A percentile compares a stretch with the other conserved stretches of the same genome.
Evolutionary conservation across 1,140 invertebrate genomes (phyloP).

Genomic region (Bombus difficillimus): DNA sequence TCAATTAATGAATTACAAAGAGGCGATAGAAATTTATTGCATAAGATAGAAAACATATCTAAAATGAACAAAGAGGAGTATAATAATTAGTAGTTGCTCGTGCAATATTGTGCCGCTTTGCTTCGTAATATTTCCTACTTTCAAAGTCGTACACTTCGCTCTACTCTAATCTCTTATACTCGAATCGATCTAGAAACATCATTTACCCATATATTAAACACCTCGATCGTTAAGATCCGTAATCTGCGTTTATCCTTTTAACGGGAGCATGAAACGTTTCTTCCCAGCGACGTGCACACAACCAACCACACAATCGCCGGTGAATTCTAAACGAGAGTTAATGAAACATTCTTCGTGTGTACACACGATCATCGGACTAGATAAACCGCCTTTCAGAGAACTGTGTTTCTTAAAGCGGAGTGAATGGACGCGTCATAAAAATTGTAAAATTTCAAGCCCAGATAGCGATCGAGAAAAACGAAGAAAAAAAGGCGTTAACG

Average conservation of each 20-base stretch:
- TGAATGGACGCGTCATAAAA: neutral
- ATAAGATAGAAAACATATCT: neutral
- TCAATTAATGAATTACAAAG: neutral
- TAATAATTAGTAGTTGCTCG: neutral
- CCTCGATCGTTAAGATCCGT: constrained; percentile 7
- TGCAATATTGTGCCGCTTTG: neutral
- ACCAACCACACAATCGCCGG: neutral
- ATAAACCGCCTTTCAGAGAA: neutral
- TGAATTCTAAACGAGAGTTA: constrained; percentile 8
- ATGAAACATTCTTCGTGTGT: constrained; percentile 3
- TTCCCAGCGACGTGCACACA: neutral
- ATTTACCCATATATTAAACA: neutral
- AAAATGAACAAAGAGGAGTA: neutral
- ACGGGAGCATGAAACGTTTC: neutral
- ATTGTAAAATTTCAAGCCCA: constrained; percentile 21
- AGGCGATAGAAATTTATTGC: neutral
- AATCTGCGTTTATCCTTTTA: constrained; percentile 9
- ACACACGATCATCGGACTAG: neutral
- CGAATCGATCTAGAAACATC: neutral
- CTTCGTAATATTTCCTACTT: neutral
- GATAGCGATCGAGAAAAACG: neutral
- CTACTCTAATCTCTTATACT: too few relatives aligned
- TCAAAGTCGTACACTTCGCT: neutral
- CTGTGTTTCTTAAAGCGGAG: neutral
- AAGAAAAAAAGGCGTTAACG: constrained; percentile 27